These are phyloP conservation scores for Ramphastos sulfuratus DNA, from an alignment of 2,113 vertebrate species.

Conservation along the genomic window DNA sequence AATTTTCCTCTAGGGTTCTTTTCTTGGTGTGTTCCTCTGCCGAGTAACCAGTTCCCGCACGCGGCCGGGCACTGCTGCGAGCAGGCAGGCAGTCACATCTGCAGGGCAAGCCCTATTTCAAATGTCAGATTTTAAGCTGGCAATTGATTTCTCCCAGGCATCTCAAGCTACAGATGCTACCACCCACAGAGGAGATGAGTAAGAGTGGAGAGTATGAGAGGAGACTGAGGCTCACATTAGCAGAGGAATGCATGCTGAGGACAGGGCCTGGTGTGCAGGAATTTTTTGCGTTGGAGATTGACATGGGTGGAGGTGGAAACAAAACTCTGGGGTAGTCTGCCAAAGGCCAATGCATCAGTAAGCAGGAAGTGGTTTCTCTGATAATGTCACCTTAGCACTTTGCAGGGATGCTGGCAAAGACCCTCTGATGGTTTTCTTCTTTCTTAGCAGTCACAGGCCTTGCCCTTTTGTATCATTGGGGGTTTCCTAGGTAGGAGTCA, in stretches of 20 bases:
- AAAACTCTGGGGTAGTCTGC: not conserved
- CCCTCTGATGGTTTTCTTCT: not conserved
- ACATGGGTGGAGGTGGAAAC: not conserved
- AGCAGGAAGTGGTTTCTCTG: not conserved
- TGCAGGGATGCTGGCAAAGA: not conserved
- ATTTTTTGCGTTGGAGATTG: not conserved
- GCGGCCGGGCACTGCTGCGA: no score
- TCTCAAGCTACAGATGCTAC: not conserved
- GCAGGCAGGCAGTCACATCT: not conserved
- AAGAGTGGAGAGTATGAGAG: not conserved
- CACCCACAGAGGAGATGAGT: not conserved
- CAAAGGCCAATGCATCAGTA: not conserved
- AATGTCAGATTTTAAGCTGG: not conserved
- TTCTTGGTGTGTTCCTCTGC: not conserved
- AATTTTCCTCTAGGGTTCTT: not conserved
- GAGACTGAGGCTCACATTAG: not conserved
- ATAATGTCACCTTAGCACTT: not conserved
- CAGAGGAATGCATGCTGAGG: not conserved
- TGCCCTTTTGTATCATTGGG: not conserved
- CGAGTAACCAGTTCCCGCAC: not conserved
- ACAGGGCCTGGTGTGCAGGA: not conserved
- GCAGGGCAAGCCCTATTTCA: not conserved
- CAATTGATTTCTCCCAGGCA: not conserved
- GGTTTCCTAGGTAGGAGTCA: not conserved
- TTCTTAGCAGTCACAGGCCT: not conserved